Conservation (phyloP, 2,888 invertebrate species). For the Drosophila kambysellisi region DNA sequence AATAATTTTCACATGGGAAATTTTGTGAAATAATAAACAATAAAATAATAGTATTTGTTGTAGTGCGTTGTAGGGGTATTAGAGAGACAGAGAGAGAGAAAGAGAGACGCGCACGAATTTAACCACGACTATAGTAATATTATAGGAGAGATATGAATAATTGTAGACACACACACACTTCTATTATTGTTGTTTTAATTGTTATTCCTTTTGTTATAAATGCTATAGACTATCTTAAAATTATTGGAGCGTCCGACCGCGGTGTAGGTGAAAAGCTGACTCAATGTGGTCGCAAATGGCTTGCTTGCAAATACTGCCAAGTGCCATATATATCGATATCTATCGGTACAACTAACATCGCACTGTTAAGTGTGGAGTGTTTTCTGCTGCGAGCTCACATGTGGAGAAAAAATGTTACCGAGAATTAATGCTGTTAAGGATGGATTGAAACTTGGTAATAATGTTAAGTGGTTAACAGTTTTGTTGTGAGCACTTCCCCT, state of each 20-base stretch:
- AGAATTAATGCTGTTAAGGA: not conserved
- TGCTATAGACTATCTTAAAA: conserved; percentile 66
- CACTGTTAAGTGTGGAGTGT: not conserved
- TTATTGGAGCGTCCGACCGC: conserved; percentile 67
- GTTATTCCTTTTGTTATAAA: conserved; percentile 44
- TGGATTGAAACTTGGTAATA: not conserved
- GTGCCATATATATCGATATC: conserved; percentile 7
- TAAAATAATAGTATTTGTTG: conserved; percentile 50
- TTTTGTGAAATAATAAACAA: conserved; percentile 45
- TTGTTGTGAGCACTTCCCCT: not conserved
- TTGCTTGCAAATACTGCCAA: not conserved
- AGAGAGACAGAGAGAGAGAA: conserved; percentile 8
- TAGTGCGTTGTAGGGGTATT: conserved; percentile 35
- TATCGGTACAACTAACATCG: not conserved
- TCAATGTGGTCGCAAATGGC: conserved; percentile 43
- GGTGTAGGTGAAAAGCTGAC: conserved; percentile 53
- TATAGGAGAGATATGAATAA: conserved; percentile 19
- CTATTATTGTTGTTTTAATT: conserved; percentile 11
- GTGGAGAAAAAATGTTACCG: conserved; percentile 5
- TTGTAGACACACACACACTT: conserved; percentile 19
- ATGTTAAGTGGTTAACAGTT: not conserved
- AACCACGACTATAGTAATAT: conserved; percentile 16
- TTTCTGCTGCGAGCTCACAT: not conserved
- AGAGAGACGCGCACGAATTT: conserved; percentile 25
- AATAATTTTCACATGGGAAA: conserved; percentile 49